phyloP scores from a whole-genome alignment of 2,797 vertebrate genomes.

The Tauraco hartlaubi region DNA sequence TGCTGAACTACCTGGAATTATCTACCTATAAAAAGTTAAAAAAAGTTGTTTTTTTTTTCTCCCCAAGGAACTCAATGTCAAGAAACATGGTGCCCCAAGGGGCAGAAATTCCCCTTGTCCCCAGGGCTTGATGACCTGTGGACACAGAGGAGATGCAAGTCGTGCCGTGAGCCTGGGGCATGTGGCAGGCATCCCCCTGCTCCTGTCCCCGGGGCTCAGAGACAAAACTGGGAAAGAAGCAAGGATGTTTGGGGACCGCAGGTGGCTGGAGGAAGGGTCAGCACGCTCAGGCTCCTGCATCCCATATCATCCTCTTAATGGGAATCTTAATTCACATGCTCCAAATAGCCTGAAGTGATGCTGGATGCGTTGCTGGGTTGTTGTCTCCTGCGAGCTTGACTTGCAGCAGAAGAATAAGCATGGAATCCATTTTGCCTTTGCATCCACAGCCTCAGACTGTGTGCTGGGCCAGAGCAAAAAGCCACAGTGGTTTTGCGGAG shows the following conservation, averaged over 20 bases:
- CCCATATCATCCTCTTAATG: background rate
- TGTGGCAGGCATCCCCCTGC: accelerated
- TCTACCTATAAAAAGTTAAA: background rate
- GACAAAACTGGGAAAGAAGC: background rate
- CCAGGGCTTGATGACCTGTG: background rate
- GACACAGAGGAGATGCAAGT: background rate
- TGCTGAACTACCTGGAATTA: background rate
- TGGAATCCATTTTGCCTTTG: background rate
- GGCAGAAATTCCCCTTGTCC: background rate
- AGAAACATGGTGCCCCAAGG: background rate
- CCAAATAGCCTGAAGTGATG: accelerated
- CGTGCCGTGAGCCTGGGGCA: background rate
- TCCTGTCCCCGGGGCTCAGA: background rate
- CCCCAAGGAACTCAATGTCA: background rate
- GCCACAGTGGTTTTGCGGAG: accelerated
- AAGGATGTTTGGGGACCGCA: accelerated
- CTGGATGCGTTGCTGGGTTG: background rate
- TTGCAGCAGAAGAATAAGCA: background rate
- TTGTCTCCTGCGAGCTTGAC: background rate
- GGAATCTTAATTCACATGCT: accelerated
- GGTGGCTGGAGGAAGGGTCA: background rate
- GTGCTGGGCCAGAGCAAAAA: background rate
- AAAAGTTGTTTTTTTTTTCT: background rate
- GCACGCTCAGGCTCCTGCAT: background rate
- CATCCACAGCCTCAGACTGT: background rate